Evolutionary conservation across 2,888 invertebrate genomes (phyloP).

Genomic region (Pyrrhosoma nymphula): DNA sequence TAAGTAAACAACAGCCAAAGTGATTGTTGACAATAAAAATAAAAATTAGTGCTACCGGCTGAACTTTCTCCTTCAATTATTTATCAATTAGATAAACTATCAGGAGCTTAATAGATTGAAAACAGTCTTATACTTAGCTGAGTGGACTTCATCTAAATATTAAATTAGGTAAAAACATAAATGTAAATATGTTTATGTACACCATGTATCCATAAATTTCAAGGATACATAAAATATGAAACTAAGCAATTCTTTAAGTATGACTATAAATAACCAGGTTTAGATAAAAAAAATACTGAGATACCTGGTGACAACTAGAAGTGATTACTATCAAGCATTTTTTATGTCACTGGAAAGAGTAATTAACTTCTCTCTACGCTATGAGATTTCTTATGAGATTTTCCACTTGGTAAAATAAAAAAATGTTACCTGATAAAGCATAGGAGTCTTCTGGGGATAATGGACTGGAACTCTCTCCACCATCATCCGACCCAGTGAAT

Average conservation of each 20-base stretch:
- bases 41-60: not conserved
- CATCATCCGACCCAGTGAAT: conserved; percentile 36
- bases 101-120: not conserved
- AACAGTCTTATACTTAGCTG: not conserved
- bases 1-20: not conserved
- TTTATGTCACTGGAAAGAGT: not conserved
- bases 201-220: not conserved
- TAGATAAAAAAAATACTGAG: not conserved
- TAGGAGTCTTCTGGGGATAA: conserved; percentile 50
- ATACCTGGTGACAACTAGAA: not conserved
- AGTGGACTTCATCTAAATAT: not conserved
- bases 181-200: no score
- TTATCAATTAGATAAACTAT: not conserved
- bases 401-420: not conserved
- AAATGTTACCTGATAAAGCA: conserved; percentile 66
- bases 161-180: not conserved
- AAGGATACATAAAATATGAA: not conserved
- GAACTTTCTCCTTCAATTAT: not conserved
- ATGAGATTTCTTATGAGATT: not conserved
- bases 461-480: conserved; percentile 15
- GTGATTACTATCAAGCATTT: not conserved
- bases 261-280: not conserved
- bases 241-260: not conserved
- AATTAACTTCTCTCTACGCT: not conserved
- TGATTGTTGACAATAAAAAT: not conserved